A percentile compares a stretch with the other conserved stretches of the same genome.
Evolutionary conservation across 1,140 invertebrate species (phyloP).

Genomic region (Penaeus indicus): DNA sequence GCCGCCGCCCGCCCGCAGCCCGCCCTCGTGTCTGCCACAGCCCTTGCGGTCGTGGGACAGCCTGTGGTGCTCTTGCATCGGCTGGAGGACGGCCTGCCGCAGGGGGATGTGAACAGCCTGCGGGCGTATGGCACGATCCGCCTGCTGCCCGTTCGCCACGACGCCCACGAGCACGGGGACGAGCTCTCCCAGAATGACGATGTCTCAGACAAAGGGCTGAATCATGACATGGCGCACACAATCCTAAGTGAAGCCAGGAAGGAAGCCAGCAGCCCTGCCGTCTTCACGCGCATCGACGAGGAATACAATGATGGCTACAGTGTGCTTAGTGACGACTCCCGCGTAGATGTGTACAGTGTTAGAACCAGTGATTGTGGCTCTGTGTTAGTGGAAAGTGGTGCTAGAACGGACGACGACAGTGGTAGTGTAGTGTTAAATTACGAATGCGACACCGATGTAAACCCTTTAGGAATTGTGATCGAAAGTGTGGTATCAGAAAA

Average conservation of each 20-base stretch:
- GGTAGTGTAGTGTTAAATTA: no score
- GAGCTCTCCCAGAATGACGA: background rate
- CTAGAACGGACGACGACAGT: no score
- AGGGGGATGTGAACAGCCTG: conserved; percentile 53
- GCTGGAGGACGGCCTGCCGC: conserved; percentile 47
- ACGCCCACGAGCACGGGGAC: background rate
- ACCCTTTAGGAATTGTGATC: no score
- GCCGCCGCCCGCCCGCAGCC: conserved; percentile 27
- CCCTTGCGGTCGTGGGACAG: conserved; percentile 28
- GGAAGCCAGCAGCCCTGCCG: background rate
- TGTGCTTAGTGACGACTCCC: no score
- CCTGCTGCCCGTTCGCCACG: conserved; percentile 48
- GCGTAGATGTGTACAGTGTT: no score
- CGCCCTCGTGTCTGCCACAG: background rate
- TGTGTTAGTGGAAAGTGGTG: no score
- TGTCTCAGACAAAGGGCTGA: background rate
- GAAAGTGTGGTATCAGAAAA: no score
- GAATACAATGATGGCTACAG: background rate
- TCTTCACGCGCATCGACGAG: no score
- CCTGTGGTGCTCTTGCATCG: conserved; percentile 52
- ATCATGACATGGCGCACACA: conserved; percentile 31
- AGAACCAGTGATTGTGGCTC: no score
- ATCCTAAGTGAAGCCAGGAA: background rate
- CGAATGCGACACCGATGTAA: no score
- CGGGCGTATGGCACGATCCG: conserved; percentile 52